These are phyloP conservation scores for Brenthis daphne DNA, from an alignment of 2,888 invertebrate genomes.

Conservation along the genomic window DNA sequence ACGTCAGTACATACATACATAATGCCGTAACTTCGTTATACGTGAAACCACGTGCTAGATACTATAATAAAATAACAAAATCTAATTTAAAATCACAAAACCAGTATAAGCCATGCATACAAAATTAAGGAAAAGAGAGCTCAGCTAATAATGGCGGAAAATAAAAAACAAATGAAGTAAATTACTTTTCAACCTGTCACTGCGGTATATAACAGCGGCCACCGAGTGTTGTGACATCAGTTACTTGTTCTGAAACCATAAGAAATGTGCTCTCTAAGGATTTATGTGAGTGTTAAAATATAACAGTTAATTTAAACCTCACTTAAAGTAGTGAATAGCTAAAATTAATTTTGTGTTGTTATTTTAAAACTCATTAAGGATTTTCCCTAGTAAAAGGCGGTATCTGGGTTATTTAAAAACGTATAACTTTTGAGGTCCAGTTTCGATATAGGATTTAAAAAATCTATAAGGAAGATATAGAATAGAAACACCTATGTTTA, in stretches of 20 bases:
- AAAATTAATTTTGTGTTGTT: too few relatives aligned
- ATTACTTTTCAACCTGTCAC: constrained; percentile 57
- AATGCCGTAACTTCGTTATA: too few relatives aligned
- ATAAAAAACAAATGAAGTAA: constrained; percentile 42
- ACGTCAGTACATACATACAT: too few relatives aligned
- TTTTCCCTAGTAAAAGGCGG: too few relatives aligned
- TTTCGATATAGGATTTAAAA: too few relatives aligned
- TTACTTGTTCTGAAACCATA: constrained; percentile 51
- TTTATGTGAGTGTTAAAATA: constrained; percentile 65
- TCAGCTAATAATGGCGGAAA: constrained; percentile 35
- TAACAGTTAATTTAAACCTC: constrained; percentile 21
- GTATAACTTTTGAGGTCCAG: too few relatives aligned
- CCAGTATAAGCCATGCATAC: not conserved
- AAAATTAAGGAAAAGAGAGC: constrained; percentile 22
- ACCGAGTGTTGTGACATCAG: constrained; percentile 61
- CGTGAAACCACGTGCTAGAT: too few relatives aligned
- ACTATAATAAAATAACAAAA: not conserved
- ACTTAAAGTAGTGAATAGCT: not conserved
- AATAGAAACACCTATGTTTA: too few relatives aligned
- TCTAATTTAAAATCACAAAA: not conserved
- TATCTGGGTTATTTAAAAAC: too few relatives aligned
- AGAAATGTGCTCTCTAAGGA: constrained; percentile 67
- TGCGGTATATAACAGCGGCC: constrained; percentile 61
- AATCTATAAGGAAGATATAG: too few relatives aligned
- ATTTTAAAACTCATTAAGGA: too few relatives aligned